Percentiles rank a stretch among this genome's conserved stretches.
Conservation (phyloP, 2,797 vertebrate species). For the Crocidura indochinensis region DNA sequence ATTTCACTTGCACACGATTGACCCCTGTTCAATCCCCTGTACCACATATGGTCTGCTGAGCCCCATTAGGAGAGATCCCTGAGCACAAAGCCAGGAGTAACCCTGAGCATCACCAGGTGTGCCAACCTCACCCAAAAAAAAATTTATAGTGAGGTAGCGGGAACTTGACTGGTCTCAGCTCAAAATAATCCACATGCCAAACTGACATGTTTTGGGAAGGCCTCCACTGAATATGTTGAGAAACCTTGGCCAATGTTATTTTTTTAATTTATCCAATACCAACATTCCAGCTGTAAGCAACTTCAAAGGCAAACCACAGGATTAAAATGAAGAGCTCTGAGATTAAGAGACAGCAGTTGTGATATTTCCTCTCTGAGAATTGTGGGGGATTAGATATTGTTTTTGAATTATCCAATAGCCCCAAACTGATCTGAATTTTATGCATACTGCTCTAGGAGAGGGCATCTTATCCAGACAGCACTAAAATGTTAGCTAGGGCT, state of each 20-base stretch:
- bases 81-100: no score
- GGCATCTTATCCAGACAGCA: conserved; percentile 34
- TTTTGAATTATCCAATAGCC: conserved; percentile 54
- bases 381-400: conserved; percentile 53
- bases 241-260: not conserved
- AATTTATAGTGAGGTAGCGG: not conserved
- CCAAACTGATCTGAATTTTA: conserved; percentile 12
- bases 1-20: no score
- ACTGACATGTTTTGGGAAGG: not conserved
- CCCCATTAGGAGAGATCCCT: no score
- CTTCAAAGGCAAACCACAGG: not conserved
- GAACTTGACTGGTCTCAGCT: not conserved
- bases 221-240: not conserved
- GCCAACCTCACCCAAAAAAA: no score
- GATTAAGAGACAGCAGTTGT: conserved; percentile 40
- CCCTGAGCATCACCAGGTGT: no score
- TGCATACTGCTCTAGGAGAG: conserved; percentile 13
- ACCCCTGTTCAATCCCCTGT: no score
- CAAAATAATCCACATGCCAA: not conserved
- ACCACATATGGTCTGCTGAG: no score
- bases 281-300: conserved; percentile 62
- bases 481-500: conserved; percentile 25
- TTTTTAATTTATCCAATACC: conserved; percentile 63
- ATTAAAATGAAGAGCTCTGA: conserved; percentile 63
- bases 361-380: conserved; percentile 30